A percentile compares a stretch with the other conserved stretches of the same genome.
Conservation (phyloP, 2,888 invertebrate species). For the Osmoderma eremita region DNA sequence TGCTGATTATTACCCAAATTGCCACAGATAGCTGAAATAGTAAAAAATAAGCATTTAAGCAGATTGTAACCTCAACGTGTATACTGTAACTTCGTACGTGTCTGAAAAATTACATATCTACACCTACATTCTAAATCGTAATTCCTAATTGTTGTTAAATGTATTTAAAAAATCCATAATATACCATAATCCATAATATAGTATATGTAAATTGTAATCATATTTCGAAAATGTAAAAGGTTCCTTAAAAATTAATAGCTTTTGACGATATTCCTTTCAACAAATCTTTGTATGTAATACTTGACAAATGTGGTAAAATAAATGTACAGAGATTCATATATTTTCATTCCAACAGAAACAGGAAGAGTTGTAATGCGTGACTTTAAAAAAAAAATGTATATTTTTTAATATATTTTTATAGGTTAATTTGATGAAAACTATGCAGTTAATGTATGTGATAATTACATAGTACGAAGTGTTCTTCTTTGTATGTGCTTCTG, state of each 20-base stretch:
- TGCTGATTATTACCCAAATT: too few species aligned
- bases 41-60: too few species aligned
- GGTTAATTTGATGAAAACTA: conserved; percentile 20
- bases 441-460: neutral
- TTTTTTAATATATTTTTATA: conserved; percentile 35
- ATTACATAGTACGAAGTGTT: conserved; percentile 13
- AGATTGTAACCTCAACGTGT: neutral
- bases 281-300: too few species aligned
- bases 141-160: neutral
- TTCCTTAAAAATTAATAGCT: too few species aligned
- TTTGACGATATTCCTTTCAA: too few species aligned
- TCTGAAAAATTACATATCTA: conserved; percentile 21
- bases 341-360: too few species aligned
- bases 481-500: conserved; percentile 29
- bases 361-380: neutral
- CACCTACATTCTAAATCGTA: conserved; percentile 18
- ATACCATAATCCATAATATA: too few species aligned
- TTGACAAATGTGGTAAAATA: too few species aligned
- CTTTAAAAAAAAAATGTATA: conserved; percentile 24
- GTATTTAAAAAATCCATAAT: neutral
- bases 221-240: neutral
- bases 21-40: too few species aligned
- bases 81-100: neutral
- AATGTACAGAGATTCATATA: too few species aligned
- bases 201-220: neutral